Base-by-base conservation (phyloP, 2,113 vertebrate species). In the Eulacestoma nigropectus region DNA sequence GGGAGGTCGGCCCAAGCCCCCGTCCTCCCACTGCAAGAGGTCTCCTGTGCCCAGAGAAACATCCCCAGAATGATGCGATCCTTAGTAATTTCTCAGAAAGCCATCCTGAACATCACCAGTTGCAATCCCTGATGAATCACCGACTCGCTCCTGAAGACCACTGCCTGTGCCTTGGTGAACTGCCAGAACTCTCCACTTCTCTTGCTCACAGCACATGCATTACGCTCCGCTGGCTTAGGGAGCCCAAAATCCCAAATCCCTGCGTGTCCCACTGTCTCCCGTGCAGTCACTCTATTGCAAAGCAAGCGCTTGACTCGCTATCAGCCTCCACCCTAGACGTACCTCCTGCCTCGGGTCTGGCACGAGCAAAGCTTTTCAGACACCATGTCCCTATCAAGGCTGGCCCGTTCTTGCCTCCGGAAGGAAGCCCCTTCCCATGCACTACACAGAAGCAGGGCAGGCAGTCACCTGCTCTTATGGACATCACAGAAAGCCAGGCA, bases 141-240 rank as follows among this genome's bases (percentile, higher is more conserved):
- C 0, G 42, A 17, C 42, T 84, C 2, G 0, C 39, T 32, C 35
- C 77, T 11, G 6, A 82, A 22, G 11, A 65, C 23, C 46, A 2
- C 46, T 70, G 22, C 21, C 73, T 11, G 22, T 20, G n/a, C 50
- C 47, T 59, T 22, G 6, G 52, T 67, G 33, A 87, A 19, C 60
- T 39, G 39, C 44, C 62, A 64, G 9, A 87, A 67, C 47, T n/a
- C 77, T 68, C 67, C 16, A 29, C 35, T 89, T n/a, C 56, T 33
- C 47, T 1, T 0, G 0, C 39, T 32, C 6, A 1, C 26, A 46
- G 39, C 2, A 3, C 1, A 0, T 6, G 8, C 22, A 8, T 56
- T 52, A 52, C 21, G n/a, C 23, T 16, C 52, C 14, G 2, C 16
- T 4, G 26, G 8, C n/a, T 95, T 13, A 21, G 4, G 0, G 37